Base-by-base conservation (phyloP, 2,888 invertebrate species). In the Athetis lepigone region DNA sequence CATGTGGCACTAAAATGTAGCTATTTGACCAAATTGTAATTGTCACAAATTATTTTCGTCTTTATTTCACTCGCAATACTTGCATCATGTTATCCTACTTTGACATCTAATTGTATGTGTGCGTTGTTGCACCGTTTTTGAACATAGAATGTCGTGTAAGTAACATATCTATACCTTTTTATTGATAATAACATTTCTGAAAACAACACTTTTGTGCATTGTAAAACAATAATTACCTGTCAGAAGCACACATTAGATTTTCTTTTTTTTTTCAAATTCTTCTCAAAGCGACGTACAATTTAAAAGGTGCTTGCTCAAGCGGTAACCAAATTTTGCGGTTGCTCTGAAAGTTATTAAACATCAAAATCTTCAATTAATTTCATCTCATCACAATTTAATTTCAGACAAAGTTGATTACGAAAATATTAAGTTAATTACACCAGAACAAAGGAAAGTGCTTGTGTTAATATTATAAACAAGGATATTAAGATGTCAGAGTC, bases 361-460 rank as follows among this genome's bases (percentile, higher is more conserved):
- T 51, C 42, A 57, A 67, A 66, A 59, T 57, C 29, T 60, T 64
- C 25, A 55, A 60, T 65, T 71, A 76, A 76, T 73, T 73, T 46
- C 49, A 60, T 64, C 65, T 52, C 57, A 61, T 76, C 56, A 58
- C 46, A 59, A 57, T 60, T 65, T 71, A 54, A 72, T 76, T 57
- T 57, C 8, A 29, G 36, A 54, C 19, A 57, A 58, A 55, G 39
- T 76, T 66, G 29, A 47, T 60, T 55, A 58, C 49, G 27, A 50
- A 62, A 68, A 58, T 73, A 60, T 63, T 29, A 55, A 64, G 33
- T 49, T 60, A 55, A 73, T 67, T 63, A 62, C 27, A 11, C 25
- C n/a, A 36, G 19, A 29, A 43, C 23, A 55, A 45, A 50, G 16
- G 29, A n/a, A 27, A 43, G 6, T 21, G 39, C 8, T 11, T 49